These are phyloP conservation scores for Drepana falcataria DNA, from an alignment of 2,888 invertebrate genomes.

Conservation along the genomic window DNA sequence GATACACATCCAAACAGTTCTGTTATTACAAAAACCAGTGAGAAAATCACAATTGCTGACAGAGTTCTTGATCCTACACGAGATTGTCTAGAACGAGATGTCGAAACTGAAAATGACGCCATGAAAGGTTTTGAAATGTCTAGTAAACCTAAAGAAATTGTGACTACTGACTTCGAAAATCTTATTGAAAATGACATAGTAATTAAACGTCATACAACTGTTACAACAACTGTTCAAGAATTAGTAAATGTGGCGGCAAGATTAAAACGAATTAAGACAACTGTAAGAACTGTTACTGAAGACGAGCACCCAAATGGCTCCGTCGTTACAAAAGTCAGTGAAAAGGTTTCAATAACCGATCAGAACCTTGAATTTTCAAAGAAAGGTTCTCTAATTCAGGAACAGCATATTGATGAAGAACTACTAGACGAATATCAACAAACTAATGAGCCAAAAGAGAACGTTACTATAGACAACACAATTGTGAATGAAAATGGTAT, in stretches of 20 bases:
- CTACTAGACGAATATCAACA: slow-evolving; percentile 34
- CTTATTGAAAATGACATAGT: slow-evolving; percentile 22
- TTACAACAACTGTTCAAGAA: slow-evolving; percentile 32
- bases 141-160: slow-evolving; percentile 32
- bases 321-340: too few species aligned
- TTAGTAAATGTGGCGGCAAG: too few species aligned
- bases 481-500: slow-evolving; percentile 41
- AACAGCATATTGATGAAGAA: slow-evolving; percentile 20
- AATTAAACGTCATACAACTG: slow-evolving; percentile 27
- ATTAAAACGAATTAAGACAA: slow-evolving; percentile 7
- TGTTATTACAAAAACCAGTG: slow-evolving; percentile 52
- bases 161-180: slow-evolving; percentile 29
- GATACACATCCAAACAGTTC: slow-evolving; percentile 65
- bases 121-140: slow-evolving; percentile 23
- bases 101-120: slow-evolving; percentile 7
- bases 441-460: slow-evolving; percentile 38
- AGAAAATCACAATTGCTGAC: slow-evolving; percentile 56
- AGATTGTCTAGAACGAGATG: slow-evolving; percentile 2
- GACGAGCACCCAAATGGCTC: too few species aligned
- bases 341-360: slow-evolving; percentile 3
- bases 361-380: slow-evolving; percentile 23
- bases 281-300: slow-evolving; percentile 39
- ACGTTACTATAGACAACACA: slow-evolving; percentile 34
- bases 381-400: slow-evolving; percentile 33
- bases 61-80: slow-evolving; percentile 22